A percentile compares a stretch with the other conserved stretches of the same genome.
These are phyloP conservation scores for Vulpes vulpes DNA, from an alignment of 2,113 vertebrate genomes.

Conservation along the genomic window DNA sequence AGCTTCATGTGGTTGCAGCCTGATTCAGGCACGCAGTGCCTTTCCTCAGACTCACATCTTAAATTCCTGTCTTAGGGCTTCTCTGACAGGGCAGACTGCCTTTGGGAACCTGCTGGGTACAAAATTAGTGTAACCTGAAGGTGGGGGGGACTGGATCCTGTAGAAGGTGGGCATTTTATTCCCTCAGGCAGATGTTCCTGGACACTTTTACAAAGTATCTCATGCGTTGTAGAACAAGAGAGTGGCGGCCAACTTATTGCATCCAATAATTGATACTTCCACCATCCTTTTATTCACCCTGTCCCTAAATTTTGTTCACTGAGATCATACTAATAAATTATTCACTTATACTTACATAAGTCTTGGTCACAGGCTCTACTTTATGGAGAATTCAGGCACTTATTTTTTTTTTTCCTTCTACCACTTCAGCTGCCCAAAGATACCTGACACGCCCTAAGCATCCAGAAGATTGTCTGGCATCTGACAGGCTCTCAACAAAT, in stretches of 20 bases:
- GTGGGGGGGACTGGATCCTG: neutral
- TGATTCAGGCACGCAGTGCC: neutral
- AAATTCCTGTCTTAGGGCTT: neutral
- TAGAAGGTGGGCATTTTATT: neutral
- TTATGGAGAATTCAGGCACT: neutral
- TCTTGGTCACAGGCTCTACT: neutral
- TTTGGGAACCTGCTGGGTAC: neutral
- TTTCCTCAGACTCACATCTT: neutral
- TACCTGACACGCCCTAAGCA: neutral
- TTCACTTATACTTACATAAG: neutral
- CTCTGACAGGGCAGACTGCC: neutral
- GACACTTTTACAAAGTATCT: neutral
- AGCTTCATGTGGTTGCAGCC: neutral
- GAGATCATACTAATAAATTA: conserved; percentile 2
- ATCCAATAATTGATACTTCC: neutral
- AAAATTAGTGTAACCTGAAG: neutral
- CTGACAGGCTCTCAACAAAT: neutral
- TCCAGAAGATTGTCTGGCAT: neutral
- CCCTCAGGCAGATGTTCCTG: neutral
- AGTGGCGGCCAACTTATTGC: neutral
- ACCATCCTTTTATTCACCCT: neutral
- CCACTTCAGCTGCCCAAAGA: neutral
- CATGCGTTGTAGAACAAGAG: neutral
- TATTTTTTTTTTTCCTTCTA: neutral
- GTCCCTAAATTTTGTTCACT: neutral